A percentile compares a stretch with the other conserved stretches of the same genome.
Evolutionary conservation across 2,888 invertebrate species (phyloP).

Genomic region (Pycnomerus fuliginosus): DNA sequence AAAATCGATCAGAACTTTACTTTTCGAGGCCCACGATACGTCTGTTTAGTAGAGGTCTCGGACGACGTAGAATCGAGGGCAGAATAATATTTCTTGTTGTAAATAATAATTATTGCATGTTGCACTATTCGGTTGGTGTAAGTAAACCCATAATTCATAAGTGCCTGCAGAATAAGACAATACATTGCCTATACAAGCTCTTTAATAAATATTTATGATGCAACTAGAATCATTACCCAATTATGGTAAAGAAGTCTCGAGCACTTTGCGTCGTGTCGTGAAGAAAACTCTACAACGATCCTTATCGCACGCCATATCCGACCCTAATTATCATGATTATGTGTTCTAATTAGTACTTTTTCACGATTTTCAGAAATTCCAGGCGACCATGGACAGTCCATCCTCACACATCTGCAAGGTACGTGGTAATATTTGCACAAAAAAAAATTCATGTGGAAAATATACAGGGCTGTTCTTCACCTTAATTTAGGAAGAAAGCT

Average conservation of each 20-base stretch:
- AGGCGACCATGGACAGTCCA: slow-evolving; percentile 33
- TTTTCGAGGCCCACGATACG: too few species aligned
- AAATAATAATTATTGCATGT: too few species aligned
- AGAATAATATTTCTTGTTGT: too few species aligned
- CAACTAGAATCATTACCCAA: slow-evolving; percentile 26
- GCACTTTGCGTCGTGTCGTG: slow-evolving; percentile 24
- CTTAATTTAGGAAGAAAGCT: too few species aligned
- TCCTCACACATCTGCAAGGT: slow-evolving; percentile 35
- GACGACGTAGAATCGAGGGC: too few species aligned
- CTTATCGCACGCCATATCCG: slow-evolving; percentile 40
- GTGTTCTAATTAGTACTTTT: slow-evolving; percentile 25
- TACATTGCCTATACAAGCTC: slow-evolving; percentile 6
- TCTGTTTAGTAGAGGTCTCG: too few species aligned
- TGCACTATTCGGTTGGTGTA: too few species aligned
- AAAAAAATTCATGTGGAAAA: too few species aligned
- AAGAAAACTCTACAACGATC: slow-evolving; percentile 21
- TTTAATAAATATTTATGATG: slow-evolving; percentile 21
- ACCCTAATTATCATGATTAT: slow-evolving; percentile 31
- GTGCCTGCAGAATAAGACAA: slow-evolving; percentile 8
- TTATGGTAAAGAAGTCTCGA: slow-evolving; percentile 27
- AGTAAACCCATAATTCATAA: slow-evolving; percentile 6
- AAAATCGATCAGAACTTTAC: too few species aligned
- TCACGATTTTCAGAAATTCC: slow-evolving; percentile 35
- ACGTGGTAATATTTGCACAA: too few species aligned
- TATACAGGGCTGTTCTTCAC: too few species aligned